Base-by-base conservation (phyloP, 2,888 invertebrate genomes). In the Metopia argyrocephala region DNA sequence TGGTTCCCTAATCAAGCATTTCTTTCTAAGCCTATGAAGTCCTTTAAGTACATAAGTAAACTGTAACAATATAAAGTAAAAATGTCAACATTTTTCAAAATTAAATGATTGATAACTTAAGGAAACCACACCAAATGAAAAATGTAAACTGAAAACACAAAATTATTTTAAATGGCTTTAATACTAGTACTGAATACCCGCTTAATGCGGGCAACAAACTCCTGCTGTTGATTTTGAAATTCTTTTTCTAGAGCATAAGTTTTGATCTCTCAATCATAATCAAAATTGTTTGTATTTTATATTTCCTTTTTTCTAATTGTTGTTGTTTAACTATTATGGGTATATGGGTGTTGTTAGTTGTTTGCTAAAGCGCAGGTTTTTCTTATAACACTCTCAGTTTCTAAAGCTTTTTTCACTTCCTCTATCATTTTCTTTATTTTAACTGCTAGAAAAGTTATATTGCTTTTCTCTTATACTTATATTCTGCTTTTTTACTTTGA, bases 341-440 rank as follows among this genome's bases (percentile, higher is more conserved):
- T 52, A 61, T n/a, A 69, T 82, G 82, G 82, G 82, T 82, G 82
- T 82, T 76, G 82, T 76, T 82, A 74, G 38, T 46, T 50, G 7
- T 57, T 15, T 5, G 4, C 9, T 9, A 73, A 20, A n/a, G 79
- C 82, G 82, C 82, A 82, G 61, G 79, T 48, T 31, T 70, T 65
- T 54, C 21, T 56, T 15, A 15, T 31, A n/a, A n/a, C 12, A 5
- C 66, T 71, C 66, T 45, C 23, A 27, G 21, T 31, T 18, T 5
- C 20, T 25, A 1, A 12, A 9, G 45, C 45, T 46, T 52, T 28
- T 68, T 25, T 25, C n/a, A 54, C 28, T 31, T 12, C 23, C 27
- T 27, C 59, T 61, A 38, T 4, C 38, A 12, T 2, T 1, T 38
- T 9, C 38, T 38, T 38, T 1, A 2, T 38, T 38, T 38, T 25